Evolutionary conservation across 2,113 vertebrate genomes (phyloP).

Genomic region (Lichenostomus cassidix): DNA sequence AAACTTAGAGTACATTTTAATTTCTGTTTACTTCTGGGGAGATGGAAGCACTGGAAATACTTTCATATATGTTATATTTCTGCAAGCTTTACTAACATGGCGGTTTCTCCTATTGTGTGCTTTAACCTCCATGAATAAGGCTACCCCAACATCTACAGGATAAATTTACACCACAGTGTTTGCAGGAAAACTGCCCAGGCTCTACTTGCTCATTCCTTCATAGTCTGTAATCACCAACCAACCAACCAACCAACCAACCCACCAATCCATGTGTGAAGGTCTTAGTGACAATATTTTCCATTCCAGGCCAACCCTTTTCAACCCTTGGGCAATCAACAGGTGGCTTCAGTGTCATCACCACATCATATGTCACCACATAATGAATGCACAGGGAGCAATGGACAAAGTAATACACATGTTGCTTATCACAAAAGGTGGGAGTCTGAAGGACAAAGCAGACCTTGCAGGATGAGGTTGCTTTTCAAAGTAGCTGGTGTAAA

Average conservation of each 20-base stretch:
- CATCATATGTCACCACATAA: background rate
- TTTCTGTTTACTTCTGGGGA: conserved; percentile 54
- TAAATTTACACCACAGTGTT: background rate
- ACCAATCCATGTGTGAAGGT: background rate
- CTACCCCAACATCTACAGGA: background rate
- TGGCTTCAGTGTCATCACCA: background rate
- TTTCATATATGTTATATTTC: background rate
- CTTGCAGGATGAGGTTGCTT: background rate
- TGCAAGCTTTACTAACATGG: background rate
- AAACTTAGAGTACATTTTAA: conserved; percentile 48
- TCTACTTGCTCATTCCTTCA: background rate
- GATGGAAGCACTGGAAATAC: background rate
- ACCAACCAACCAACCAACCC: background rate
- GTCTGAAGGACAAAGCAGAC: background rate
- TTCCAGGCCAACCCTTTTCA: background rate
- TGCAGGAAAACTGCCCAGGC: background rate
- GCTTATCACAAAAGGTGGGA: background rate
- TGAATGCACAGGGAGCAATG: background rate
- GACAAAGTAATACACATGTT: background rate
- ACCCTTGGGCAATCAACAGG: background rate
- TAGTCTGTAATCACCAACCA: background rate
- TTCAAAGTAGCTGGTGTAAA: background rate
- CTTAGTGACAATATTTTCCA: background rate
- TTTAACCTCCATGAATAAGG: background rate
- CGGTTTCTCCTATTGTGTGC: background rate